Conservation (phyloP, 2,888 invertebrate genomes). For the Drosophila borealis region DNA sequence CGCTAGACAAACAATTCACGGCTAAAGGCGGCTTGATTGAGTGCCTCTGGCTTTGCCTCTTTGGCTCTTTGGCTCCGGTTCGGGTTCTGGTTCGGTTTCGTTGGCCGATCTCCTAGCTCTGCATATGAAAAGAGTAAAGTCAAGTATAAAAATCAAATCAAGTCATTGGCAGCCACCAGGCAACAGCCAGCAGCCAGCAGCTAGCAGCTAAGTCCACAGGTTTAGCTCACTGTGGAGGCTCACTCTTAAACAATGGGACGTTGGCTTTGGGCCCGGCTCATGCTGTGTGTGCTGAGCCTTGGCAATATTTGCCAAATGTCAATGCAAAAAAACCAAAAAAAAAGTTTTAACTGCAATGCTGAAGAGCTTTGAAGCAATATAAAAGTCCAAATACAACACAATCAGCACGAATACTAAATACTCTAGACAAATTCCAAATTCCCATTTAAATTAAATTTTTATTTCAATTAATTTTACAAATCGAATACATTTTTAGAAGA, state of each 20-base stretch:
- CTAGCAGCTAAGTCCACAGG: slow-evolving; percentile 52
- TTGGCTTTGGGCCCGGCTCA: slow-evolving; percentile 41
- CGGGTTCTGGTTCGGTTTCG: slow-evolving; percentile 3
- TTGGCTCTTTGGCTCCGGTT: not conserved
- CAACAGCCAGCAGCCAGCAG: slow-evolving; percentile 32
- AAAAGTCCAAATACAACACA: not conserved
- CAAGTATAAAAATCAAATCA: slow-evolving; percentile 77
- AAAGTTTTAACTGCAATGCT: slow-evolving; percentile 56
- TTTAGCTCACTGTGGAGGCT: slow-evolving; percentile 35
- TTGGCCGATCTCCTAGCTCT: slow-evolving; percentile 21
- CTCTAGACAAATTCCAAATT: slow-evolving; percentile 16
- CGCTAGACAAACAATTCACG: slow-evolving; percentile 71
- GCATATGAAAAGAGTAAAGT: slow-evolving; percentile 50
- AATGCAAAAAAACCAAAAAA: slow-evolving; percentile 64
- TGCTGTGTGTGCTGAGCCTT: slow-evolving; percentile 58
- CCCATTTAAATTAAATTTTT: too few species aligned
- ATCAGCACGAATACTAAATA: slow-evolving; percentile 24
- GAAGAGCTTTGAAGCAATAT: slow-evolving; percentile 45
- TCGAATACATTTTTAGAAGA: too few species aligned
- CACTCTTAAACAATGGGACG: slow-evolving; percentile 26
- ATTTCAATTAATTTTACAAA: too few species aligned
- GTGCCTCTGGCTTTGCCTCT: slow-evolving; percentile 49
- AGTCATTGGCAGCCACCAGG: slow-evolving; percentile 69
- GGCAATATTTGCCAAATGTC: slow-evolving; percentile 81
- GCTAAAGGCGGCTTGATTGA: slow-evolving; percentile 73